Percentiles rank a stretch among this genome's conserved stretches.
Evolutionary conservation across 2,113 vertebrate species (phyloP).

Genomic region (Columba livia): DNA sequence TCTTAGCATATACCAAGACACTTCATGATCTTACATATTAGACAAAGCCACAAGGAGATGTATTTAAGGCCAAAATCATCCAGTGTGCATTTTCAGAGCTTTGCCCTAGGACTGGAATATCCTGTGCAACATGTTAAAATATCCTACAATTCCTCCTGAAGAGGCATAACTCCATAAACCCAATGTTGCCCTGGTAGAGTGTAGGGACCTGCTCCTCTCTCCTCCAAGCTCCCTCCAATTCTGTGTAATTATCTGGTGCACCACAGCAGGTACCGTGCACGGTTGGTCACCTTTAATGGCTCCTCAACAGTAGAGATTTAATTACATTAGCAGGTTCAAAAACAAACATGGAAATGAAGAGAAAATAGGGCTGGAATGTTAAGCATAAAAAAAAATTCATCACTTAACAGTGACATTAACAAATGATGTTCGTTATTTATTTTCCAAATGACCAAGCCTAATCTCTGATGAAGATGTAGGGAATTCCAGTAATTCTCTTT

Average conservation of each 20-base stretch:
- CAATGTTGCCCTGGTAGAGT: not conserved
- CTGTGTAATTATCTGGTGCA: slow-evolving; percentile 64
- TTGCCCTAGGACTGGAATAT: not conserved
- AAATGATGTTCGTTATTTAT: slow-evolving; percentile 79
- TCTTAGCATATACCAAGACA: not conserved
- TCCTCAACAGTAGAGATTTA: slow-evolving; percentile 75
- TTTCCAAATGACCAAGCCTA: slow-evolving; percentile 75
- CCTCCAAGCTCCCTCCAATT: not conserved
- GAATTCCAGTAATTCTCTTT: slow-evolving; percentile 64
- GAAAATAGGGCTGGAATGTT: slow-evolving; percentile 47
- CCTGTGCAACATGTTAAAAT: not conserved
- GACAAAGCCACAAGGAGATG: not conserved
- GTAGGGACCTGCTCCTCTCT: not conserved
- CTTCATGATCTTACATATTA: not conserved
- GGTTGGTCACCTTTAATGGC: slow-evolving; percentile 72
- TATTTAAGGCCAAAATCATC: not conserved
- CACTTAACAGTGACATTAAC: slow-evolving; percentile 76
- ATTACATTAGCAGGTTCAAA: slow-evolving; percentile 77
- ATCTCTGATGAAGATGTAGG: slow-evolving; percentile 67
- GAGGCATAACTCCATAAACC: not conserved
- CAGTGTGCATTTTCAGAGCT: not conserved
- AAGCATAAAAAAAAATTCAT: slow-evolving; percentile 59
- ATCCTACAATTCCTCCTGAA: not conserved
- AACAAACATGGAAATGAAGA: slow-evolving; percentile 46
- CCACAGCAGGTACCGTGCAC: slow-evolving; percentile 72